Evolutionary conservation across 2,888 invertebrate genomes (phyloP), one percentile per base, ranked within the genome.

Genomic region (Drosophila vallismaia): DNA sequence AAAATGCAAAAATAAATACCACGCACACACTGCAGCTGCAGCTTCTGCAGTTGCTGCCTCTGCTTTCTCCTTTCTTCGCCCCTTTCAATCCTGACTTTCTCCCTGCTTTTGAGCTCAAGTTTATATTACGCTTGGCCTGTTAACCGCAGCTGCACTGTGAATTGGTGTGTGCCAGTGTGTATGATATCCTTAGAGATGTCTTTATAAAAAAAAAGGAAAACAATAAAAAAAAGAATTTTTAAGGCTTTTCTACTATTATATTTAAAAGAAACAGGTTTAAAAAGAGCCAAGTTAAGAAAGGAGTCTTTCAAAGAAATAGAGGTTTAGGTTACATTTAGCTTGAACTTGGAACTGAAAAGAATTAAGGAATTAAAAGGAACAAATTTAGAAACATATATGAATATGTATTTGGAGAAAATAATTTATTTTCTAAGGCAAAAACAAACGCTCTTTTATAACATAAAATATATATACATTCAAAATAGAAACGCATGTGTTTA

Each of bases 1-100:
- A 86, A 84, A 86, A 88, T 84, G 83, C 80, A 86, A 86, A 82
- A 88, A 88, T 86, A 88, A 87, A 86, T 88, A 78, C 86, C 74
- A 78, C 74, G 71, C 86, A 46, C 46, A 44, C 29, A 24, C 38
- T 38, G 31, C 51, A 36, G 19, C 10, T 38, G 36, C 44, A 42
- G 26, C 44, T 45, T 19, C 45, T 14, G 7, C 40, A 4, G 14
- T 19, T 19, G 19, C 19, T 19, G 19, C 19, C 12, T 28, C 26
- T 10, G 29, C 52, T 12, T 10, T 48, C 48, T n/a, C 36, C 59
- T 52, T 29, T 44, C 45, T 45, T 48, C 54, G 24, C 44, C 19
- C 44, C 24, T 52, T 24, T 9, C 26, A n/a, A 33, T 12, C 8
- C 45, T 55, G 19, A 36, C 40, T 40, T 49, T 44, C 44, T 44